Percentiles rank a stretch among this genome's conserved stretches.
Conservation (phyloP, 2,888 invertebrate species). For the Copidosoma aretas region DNA sequence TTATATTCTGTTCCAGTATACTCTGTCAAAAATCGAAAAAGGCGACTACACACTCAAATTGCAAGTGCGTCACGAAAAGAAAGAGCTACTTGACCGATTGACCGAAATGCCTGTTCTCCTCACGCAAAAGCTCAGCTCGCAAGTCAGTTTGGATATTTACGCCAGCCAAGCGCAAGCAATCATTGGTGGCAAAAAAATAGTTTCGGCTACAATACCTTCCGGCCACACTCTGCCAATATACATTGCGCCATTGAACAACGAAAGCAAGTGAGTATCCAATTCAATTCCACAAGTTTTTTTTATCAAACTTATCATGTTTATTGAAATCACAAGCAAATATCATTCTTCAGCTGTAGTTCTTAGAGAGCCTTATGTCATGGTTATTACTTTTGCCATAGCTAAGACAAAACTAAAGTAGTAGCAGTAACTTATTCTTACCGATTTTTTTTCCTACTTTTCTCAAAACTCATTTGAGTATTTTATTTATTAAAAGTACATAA, state of each 20-base stretch:
- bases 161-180: conserved; percentile 73
- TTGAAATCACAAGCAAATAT: background rate
- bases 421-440: background rate
- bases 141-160: conserved; percentile 81
- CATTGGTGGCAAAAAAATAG: conserved; percentile 80
- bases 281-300: conserved; percentile 1
- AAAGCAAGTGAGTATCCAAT: conserved; percentile 74
- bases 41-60: conserved; percentile 90
- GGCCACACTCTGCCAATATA: conserved; percentile 77
- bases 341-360: conserved; percentile 16
- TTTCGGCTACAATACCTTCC: conserved; percentile 67
- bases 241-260: conserved; percentile 77
- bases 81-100: conserved; percentile 83
- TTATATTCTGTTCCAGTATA: conserved; percentile 68
- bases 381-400: conserved; percentile 16
- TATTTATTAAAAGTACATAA: conserved; percentile 20
- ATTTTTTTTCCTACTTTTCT: too few relatives aligned
- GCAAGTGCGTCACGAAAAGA: conserved; percentile 90
- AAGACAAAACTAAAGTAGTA: background rate
- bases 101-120: conserved; percentile 79
- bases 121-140: conserved; percentile 76
- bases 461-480: conserved; percentile 25
- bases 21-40: conserved; percentile 84
- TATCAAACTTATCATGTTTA: conserved; percentile 5
- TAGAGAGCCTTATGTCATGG: conserved; percentile 24